A percentile compares a stretch with the other conserved stretches of the same genome.
Conservation (phyloP, 2,113 vertebrate species). For the Andinoacara biseriatus region DNA sequence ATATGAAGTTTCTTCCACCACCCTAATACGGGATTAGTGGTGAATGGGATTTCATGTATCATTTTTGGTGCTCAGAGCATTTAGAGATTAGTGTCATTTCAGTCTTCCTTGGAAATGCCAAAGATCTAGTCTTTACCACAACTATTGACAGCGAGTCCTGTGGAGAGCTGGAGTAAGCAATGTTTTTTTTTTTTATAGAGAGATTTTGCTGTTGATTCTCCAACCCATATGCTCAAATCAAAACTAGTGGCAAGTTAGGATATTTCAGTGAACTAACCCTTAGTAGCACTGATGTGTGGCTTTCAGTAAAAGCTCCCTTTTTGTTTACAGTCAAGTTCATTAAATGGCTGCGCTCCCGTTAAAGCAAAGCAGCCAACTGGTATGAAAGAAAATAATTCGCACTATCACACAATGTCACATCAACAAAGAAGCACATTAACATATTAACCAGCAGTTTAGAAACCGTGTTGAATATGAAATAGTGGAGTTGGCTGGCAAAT, state of each 20-base stretch:
- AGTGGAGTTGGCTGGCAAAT: not conserved
- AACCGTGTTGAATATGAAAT: not conserved
- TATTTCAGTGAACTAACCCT: not conserved
- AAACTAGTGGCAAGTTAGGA: not conserved
- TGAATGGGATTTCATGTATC: constrained; percentile 1
- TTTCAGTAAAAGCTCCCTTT: not conserved
- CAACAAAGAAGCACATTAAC: not conserved
- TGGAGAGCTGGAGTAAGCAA: not conserved
- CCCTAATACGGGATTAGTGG: not conserved
- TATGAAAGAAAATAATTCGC: not conserved
- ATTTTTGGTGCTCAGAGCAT: constrained; percentile 1
- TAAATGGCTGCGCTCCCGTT: not conserved
- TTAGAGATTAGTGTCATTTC: constrained; percentile 14
- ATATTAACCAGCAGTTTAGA: not conserved
- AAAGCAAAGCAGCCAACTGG: not conserved
- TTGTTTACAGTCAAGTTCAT: constrained; percentile 18
- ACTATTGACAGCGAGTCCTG: not conserved
- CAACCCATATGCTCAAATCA: not conserved
- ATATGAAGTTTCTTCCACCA: not conserved
- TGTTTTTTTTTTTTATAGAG: not conserved
- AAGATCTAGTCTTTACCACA: not conserved
- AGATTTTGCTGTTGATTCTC: not conserved
- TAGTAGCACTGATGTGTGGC: not conserved
- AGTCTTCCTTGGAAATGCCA: constrained; percentile 2
- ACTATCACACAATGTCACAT: not conserved